A percentile compares a stretch with the other conserved stretches of the same genome.
phyloP scores from a whole-genome alignment of 2,797 vertebrate genomes.

The Pantherophis alleghaniensis region DNA sequence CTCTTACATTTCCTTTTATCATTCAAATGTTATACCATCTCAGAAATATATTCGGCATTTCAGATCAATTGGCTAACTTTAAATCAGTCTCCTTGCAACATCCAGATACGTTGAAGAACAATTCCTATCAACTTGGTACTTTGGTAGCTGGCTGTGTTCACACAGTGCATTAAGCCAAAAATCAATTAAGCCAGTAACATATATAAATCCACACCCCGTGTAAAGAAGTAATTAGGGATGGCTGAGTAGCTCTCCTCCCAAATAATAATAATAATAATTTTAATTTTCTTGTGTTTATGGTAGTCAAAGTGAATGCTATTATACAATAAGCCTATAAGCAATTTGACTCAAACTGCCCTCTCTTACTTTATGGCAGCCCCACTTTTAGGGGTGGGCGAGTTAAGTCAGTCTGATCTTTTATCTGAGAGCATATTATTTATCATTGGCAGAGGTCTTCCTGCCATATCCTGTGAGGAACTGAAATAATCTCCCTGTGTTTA shows the following conservation, averaged over 20 bases:
- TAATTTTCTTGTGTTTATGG: not conserved
- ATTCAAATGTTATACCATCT: not conserved
- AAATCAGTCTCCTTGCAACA: not conserved
- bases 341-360: not conserved
- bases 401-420: not conserved
- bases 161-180: not conserved
- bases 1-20: not conserved
- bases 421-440: slow-evolving; percentile 16
- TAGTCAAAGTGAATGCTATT: not conserved
- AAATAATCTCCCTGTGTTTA: slow-evolving; percentile 20
- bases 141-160: not conserved
- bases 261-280: not conserved
- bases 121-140: not conserved
- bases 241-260: not conserved
- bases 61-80: not conserved
- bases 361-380: not conserved
- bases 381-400: not conserved
- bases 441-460: slow-evolving; percentile 27
- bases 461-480: not conserved
- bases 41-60: not conserved
- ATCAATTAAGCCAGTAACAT: not conserved
- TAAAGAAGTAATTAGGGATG: not conserved
- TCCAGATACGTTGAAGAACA: not conserved
- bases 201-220: not conserved
- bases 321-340: not conserved